Base-by-base conservation (phyloP, 2,797 vertebrate species). In the Bufotes viridis region DNA sequence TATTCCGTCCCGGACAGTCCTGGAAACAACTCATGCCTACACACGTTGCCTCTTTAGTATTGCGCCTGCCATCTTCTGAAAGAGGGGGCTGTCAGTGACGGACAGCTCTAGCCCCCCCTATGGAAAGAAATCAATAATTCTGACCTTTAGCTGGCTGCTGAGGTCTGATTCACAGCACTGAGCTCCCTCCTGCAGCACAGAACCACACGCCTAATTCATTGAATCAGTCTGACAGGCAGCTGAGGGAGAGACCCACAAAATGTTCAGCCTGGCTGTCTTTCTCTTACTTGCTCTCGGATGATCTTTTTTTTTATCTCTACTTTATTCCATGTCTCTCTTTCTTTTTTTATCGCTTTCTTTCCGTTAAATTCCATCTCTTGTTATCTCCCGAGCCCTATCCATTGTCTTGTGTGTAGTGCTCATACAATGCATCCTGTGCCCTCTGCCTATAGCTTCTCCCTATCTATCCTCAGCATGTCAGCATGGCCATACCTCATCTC, bases 101-200 rank as follows among this genome's bases (percentile, higher is more conserved):
- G 86, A 90, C 86, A 86, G 67, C 79, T 65, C 70, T 78, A 75
- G 63, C 88, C 88, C 88, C 85, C 85, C 82, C 79, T n/a, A 80
- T 89, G 84, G 83, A 90, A 87, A 55, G 88, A 87, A 91, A 91
- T 91, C 90, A 91, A 91, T 91, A 91, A 87, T 90, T 90, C 90
- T 91, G 90, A 91, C 90, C 90, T 91, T 91, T 90, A 91, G 89
- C 89, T 82, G 74, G 90, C 84, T 87, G 87, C 89, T 65, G 89
- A 91, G 89, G 85, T 90, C 87, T 90, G 90, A 91, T 91, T 90
- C 90, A 91, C 87, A 90, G 89, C 85, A 70, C 81, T 89, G 84
- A 89, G 88, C 88, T 89, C 88, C 74, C 80, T 89, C 75, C 85
- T 89, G 88, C 85, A 83, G 85, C 88, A 87, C 75, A 80, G 61